Base-by-base conservation (phyloP, 2,888 invertebrate species). In the Papilio protenor region DNA sequence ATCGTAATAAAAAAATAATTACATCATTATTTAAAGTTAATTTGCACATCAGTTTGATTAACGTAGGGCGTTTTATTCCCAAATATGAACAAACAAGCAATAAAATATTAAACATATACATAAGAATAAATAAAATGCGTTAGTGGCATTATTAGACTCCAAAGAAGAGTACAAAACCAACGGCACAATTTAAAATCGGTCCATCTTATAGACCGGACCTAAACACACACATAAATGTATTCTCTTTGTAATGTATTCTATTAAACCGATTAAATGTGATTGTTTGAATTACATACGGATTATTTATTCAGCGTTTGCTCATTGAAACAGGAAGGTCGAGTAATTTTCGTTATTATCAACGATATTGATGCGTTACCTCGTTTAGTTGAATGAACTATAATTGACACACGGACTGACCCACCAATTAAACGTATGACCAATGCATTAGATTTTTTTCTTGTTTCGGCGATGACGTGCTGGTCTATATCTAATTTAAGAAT, bases 371-470 rank as follows among this genome's bases (percentile, higher is more conserved):
- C 90, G 90, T 92, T 91, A 90, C 91, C 91, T 90, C 90, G 90
- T 93, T 93, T 91, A 92, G 91, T 90, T 89, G 92, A 91, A 93
- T 87, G 91, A 90, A 92, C 92, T 90, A 88, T 90, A 94, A 92
- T 94, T 94, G 94, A 94, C 94, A 92, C 91, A 90, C 92, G 89
- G 94, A 91, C 92, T 94, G 94, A 94, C 94, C 94, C 89, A 86
- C 86, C 93, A 94, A 94, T 94, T 94, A 93, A 88, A 89, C 84
- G 88, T 85, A 87, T 87, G 86, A 85, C 81, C 83, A 80, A 81
- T 79, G 77, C 81, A 82, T 83, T 81, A 80, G 74, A 77, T 77
- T 84, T 85, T 85, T 77, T 78, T 78, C 47, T 70, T 66, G 3
- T 69, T 69, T 66, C n/a, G n/a, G 21, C 66, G 45, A 66, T 69